Evolutionary conservation across 2,797 vertebrate species (phyloP).

Genomic region (Florisuga fusca): DNA sequence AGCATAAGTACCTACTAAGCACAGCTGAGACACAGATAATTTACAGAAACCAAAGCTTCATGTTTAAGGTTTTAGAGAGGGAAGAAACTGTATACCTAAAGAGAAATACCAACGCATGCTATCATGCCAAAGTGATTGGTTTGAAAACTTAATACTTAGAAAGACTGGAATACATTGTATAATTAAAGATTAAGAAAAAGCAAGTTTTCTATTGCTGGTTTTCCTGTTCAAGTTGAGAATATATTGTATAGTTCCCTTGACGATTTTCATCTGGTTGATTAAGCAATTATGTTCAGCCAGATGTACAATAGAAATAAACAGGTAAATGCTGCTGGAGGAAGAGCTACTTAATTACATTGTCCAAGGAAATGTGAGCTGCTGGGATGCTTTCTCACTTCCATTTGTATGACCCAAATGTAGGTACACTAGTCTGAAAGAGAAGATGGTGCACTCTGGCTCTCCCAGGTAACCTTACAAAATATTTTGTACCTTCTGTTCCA

Average conservation of each 20-base stretch:
- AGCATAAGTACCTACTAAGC: neutral
- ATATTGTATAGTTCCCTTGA: neutral
- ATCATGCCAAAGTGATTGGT: neutral
- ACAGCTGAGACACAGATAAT: neutral
- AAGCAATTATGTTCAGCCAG: neutral
- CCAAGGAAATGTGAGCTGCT: neutral
- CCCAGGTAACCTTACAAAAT: neutral
- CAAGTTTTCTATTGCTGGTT: neutral
- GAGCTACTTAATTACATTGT: neutral
- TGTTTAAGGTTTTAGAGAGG: neutral
- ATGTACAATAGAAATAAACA: neutral
- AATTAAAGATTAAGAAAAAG: neutral
- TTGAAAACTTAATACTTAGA: neutral
- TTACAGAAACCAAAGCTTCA: neutral
- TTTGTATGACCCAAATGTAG: neutral
- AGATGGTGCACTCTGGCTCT: neutral
- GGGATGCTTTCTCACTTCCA: neutral
- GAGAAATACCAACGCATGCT: neutral
- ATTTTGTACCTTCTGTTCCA: neutral
- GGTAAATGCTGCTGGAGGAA: neutral
- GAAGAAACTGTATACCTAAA: neutral
- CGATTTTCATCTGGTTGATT: neutral
- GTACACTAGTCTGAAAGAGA: neutral
- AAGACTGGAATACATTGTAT: neutral
- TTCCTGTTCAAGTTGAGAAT: neutral